A percentile compares a stretch with the other conserved stretches of the same genome.
phyloP scores from a whole-genome alignment of 2,797 vertebrate genomes.

The Thunnus albacares region DNA sequence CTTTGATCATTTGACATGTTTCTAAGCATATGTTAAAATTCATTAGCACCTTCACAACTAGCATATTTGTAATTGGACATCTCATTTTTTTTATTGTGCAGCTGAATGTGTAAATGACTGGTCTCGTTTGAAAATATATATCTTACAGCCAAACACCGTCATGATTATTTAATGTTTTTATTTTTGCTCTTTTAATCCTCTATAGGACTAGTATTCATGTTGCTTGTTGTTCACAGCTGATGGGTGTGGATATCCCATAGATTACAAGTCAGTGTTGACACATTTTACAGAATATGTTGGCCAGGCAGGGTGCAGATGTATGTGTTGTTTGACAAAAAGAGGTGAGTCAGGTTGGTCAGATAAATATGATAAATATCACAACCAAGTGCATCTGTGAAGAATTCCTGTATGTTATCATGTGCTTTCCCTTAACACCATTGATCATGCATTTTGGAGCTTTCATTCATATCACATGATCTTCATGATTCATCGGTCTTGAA shows the following conservation, averaged over 20 bases:
- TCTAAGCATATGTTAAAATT: constrained; percentile 19
- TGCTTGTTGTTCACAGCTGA: not conserved
- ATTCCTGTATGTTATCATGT: not conserved
- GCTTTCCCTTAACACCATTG: not conserved
- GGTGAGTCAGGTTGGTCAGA: constrained; percentile 17
- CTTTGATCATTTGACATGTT: constrained; percentile 39
- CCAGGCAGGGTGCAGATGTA: constrained; percentile 8
- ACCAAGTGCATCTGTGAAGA: not conserved
- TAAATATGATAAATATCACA: constrained; percentile 19
- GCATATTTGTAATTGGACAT: constrained; percentile 20
- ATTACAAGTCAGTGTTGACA: constrained; percentile 14
- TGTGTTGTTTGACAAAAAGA: constrained; percentile 23
- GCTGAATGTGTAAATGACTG: not conserved
- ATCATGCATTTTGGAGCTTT: not conserved
- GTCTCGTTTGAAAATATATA: not conserved
- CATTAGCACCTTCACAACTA: not conserved
- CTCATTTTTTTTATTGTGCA: not conserved
- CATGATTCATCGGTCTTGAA: not conserved
- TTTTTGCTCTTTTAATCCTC: constrained; percentile 4
- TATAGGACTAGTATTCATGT: constrained; percentile 7
- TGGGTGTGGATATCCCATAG: not conserved
- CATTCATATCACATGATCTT: too few relatives aligned
- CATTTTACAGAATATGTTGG: constrained; percentile 16
- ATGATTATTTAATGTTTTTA: constrained; percentile 8
- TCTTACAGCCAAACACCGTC: not conserved